Conservation (phyloP, 2,797 vertebrate species). For the Ctenopoma multispine region DNA sequence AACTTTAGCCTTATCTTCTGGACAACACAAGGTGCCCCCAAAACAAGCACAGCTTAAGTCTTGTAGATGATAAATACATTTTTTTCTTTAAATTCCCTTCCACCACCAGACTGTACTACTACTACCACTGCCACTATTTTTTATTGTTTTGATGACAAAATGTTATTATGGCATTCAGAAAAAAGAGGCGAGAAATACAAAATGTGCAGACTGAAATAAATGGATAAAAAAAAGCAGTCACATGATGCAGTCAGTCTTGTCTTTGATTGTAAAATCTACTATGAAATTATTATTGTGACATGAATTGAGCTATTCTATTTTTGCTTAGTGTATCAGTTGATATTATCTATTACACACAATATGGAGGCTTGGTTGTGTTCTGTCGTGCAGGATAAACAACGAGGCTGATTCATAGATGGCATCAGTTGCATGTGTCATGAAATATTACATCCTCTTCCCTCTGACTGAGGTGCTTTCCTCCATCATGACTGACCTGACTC, state of each 20-base stretch:
- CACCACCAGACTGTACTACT: not conserved
- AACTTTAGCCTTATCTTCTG: conserved; percentile 36
- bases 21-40: conserved; percentile 11
- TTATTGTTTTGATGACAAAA: no score
- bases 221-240: not conserved
- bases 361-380: not conserved
- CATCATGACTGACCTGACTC: conserved; percentile 54
- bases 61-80: not conserved
- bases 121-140: no score
- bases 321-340: not conserved
- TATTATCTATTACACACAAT: not conserved
- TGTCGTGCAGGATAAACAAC: conserved; percentile 18
- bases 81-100: not conserved
- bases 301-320: conserved; percentile 11
- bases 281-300: not conserved
- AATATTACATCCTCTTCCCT: conserved; percentile 32
- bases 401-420: conserved; percentile 47
- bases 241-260: conserved; percentile 1
- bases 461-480: conserved; percentile 43
- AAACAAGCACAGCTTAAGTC: not conserved
- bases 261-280: no score
- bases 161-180: no score
- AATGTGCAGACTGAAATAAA: no score
- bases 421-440: conserved; percentile 60
- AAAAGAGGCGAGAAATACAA: no score